Base-by-base conservation (phyloP, 2,797 vertebrate species). In the Aplochiton taeniatus region DNA sequence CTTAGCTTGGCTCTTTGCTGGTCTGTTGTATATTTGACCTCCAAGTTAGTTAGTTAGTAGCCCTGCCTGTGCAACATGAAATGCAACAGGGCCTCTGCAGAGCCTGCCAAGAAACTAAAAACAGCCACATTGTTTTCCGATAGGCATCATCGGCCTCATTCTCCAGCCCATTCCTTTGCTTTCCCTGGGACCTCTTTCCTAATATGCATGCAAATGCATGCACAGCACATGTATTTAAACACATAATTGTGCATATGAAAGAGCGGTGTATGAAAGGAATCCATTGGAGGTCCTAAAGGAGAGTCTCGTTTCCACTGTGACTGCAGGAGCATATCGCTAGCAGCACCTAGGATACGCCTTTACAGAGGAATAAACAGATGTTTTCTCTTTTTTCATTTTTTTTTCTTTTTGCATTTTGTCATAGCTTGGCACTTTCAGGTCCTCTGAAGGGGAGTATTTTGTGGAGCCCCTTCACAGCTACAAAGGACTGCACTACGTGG, bases 381-480 rank as follows among this genome's bases (percentile, higher is more conserved):
- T 50, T 13, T 55, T 50, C 66, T 76, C 43, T 63, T 71, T 57
- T 62, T 50, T 31, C 55, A 68, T 82, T 76, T 42, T 50, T 13
- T 55, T 50, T 68, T 76, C 43, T 63, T 71, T 57, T 62, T 50
- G 41, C 55, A 68, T 82, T 76, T 6, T 72, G 53, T n/a, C 53
- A 9, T 88, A 99, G 98, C 92, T 98, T 83, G 98, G 98, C 87
- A 99, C 95, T 4, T 99, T 99, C 91, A 96, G 93, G 88, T 96
- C 96, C 89, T 92, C 95, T 0, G 95, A 96, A 72, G 96, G 95
- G 85, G 96, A 98, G 74, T 98, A 95, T 91, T 99, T 98, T 71
- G 94, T 99, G 85, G 98, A 99, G 79, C 97, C 97, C 1, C 89
- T 99, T 60, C 90, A 96, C 53, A 95, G 90, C 0, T 80, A 93